phyloP scores from a whole-genome alignment of 2,888 invertebrate species.

The Stenchaetothrips biformis region DNA sequence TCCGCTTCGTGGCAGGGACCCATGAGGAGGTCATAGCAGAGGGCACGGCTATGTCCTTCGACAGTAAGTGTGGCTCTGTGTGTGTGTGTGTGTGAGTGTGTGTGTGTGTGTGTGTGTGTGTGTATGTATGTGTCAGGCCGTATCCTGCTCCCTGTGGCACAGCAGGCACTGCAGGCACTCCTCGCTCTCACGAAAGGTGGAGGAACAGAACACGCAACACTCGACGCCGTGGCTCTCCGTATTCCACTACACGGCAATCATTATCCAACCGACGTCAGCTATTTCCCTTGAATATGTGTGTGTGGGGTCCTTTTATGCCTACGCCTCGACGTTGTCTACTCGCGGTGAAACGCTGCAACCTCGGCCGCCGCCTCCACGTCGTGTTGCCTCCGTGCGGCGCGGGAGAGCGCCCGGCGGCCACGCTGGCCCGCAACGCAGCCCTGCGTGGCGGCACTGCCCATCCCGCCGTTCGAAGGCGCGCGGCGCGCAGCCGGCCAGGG shows the following conservation, averaged over 20 bases:
- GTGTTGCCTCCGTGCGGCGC: neutral
- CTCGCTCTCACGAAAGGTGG: neutral
- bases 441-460: neutral
- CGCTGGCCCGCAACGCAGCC: neutral
- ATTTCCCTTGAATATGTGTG: neutral
- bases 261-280: neutral
- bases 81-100: neutral
- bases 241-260: neutral
- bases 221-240: neutral
- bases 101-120: neutral
- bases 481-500: too few relatives aligned
- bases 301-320: neutral
- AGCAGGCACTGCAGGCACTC: neutral
- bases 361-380: neutral
- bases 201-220: neutral
- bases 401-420: neutral
- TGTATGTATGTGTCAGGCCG: neutral
- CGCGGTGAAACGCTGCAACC: neutral
- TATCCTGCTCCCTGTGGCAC: neutral
- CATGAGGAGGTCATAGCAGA: neutral
- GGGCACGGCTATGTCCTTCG: neutral
- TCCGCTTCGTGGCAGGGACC: slow-evolving; percentile 12
- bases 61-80: too few relatives aligned
- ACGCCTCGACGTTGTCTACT: neutral
- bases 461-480: neutral